A percentile compares a stretch with the other conserved stretches of the same genome.
phyloP scores from a whole-genome alignment of 2,888 invertebrate genomes.

The Heliconius aoede region DNA sequence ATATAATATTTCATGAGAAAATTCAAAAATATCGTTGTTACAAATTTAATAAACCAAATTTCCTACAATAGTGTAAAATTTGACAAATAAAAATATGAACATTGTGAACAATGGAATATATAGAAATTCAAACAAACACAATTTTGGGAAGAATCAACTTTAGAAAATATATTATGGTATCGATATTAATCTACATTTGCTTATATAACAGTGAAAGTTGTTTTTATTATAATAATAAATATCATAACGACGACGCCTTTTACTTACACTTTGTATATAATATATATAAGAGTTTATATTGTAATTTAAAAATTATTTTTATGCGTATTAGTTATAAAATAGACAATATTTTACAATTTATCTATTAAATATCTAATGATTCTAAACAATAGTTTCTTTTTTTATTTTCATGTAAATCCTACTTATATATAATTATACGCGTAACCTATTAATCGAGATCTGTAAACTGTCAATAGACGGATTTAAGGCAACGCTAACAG shows the following conservation, averaged over 20 bases:
- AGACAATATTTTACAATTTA: too few species aligned
- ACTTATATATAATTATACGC: background rate
- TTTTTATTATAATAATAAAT: conserved; percentile 13
- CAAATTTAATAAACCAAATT: background rate
- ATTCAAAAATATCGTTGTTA: background rate
- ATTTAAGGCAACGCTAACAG: conserved; percentile 33
- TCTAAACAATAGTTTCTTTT: too few species aligned
- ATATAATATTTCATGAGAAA: background rate
- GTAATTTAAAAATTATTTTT: too few species aligned
- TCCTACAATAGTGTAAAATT: background rate
- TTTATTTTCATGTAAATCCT: too few species aligned
- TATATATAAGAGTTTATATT: too few species aligned
- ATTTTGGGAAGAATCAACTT: background rate
- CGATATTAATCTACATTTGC: conserved; percentile 6
- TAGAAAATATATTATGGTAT: conserved; percentile 4
- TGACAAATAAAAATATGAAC: background rate
- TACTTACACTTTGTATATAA: conserved; percentile 10
- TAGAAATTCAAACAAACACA: background rate
- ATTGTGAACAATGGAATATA: background rate
- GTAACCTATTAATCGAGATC: conserved; percentile 25
- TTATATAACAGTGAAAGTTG: conserved; percentile 29
- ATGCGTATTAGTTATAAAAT: too few species aligned
- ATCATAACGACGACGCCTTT: conserved; percentile 26
- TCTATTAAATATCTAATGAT: background rate
- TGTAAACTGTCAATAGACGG: conserved; percentile 26